Evolutionary conservation across 2,113 vertebrate genomes (phyloP), one percentile per base, ranked within the genome.

Genomic region (Clarias batrachus): DNA sequence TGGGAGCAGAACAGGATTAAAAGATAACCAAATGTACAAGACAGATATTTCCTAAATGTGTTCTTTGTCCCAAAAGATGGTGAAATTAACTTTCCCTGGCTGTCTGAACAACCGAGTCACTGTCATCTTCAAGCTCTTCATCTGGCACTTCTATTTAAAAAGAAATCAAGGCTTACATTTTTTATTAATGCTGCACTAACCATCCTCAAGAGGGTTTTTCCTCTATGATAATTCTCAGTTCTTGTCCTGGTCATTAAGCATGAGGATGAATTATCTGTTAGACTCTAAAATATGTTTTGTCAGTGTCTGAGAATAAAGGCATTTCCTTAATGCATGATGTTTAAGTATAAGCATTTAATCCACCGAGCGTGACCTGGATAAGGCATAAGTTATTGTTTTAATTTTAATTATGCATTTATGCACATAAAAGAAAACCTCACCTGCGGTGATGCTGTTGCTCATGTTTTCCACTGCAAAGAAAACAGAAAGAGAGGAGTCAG

Each of bases 401-500:
- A 74, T 59, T 81, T 48, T 63, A 81, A 63, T 16, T 54, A 1
- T 30, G 62, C 41, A 52, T 27, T 9, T 11, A 27, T 80, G 48
- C 48, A 21, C 33, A 63, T 25, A 54, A 30, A 9, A 66, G 6
- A 87, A 25, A 77, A 33, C 19, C 89, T 94, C 93, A 96, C 95
- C 95, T 95, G 95, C 92, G 68, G 94, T 94, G 80, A 94, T 92
- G 92, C 87, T 91, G 85, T 77, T 91, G 89, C 93, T 96, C 70
- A 95, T 93, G 84, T 96, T 95, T 90, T 95, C 95, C 95, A 96
- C 96, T 96, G 85, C 48, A 93, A 87, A 30, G 86, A 84, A 83
- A 83, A 86, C 23, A 89, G 77, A 84, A 71, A 2, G 85, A 54
- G 65, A 86, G 17, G 21, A 63, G 63, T 77, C 33, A 54, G 14